Evolutionary conservation across 30 jellyfish, hydroid and myxozoan species (phyloP).

Genomic region (Aurelia sp.): DNA sequence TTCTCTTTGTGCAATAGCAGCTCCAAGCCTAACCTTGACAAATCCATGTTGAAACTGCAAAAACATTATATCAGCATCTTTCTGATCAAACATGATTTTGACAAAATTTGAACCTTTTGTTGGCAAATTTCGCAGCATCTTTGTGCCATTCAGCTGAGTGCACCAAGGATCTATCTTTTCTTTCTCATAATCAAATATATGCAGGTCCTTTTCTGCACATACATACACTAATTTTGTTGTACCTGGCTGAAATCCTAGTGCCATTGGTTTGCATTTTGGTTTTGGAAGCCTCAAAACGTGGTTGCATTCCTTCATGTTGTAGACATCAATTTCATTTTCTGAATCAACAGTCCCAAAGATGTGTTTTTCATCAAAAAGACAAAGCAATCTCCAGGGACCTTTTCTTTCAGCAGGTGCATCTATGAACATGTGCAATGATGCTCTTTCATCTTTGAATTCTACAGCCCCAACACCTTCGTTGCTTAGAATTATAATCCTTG

Average conservation of each 20-base stretch:
- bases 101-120: conserved; percentile 1
- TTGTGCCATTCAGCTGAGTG: conserved; percentile 2
- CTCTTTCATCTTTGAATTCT: background rate
- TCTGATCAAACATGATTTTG: conserved; percentile 54
- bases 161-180: conserved; percentile 70
- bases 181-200: conserved; percentile 34
- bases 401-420: conserved; percentile 2
- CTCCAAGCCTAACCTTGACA: conserved; percentile 61
- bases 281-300: conserved; percentile 48
- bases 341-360: conserved; percentile 47
- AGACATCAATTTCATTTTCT: conserved; percentile 19
- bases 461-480: conserved; percentile 24
- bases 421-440: conserved; percentile 6
- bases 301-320: conserved; percentile 11
- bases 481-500: conserved; percentile 24
- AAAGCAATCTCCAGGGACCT: conserved; percentile 40
- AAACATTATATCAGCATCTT: conserved; percentile 41
- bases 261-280: conserved; percentile 29
- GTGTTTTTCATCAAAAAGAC: conserved; percentile 23
- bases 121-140: conserved; percentile 18
- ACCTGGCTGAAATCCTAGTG: conserved; percentile 72
- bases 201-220: conserved; percentile 51
- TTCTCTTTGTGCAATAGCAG: background rate
- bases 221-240: conserved; percentile 34
- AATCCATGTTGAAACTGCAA: conserved; percentile 61